Conservation (phyloP, 2,797 vertebrate species). For the Sardinella longiceps region DNA sequence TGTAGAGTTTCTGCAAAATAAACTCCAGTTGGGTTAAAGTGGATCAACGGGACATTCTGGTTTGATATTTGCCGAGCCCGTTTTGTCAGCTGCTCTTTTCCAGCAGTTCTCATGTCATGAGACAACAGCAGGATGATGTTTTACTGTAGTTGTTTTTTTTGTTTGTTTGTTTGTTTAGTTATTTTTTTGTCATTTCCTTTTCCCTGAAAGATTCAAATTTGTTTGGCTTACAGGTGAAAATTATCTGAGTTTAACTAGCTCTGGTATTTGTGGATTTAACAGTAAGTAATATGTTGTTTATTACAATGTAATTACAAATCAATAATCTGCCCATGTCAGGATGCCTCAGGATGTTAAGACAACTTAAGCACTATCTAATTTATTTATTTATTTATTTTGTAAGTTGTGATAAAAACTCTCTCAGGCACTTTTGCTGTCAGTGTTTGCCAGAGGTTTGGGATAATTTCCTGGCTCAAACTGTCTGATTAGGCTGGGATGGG, state of each 20-base stretch:
- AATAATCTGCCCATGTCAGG: too few relatives aligned
- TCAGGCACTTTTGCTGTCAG: neutral
- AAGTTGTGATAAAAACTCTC: neutral
- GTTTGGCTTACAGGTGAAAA: neutral
- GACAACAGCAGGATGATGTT: neutral
- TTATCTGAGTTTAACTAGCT: neutral
- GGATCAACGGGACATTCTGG: neutral
- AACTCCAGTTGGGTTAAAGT: neutral
- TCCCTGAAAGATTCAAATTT: neutral
- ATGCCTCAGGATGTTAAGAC: too few relatives aligned
- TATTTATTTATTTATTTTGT: neutral
- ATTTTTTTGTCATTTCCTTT: neutral
- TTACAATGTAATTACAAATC: neutral
- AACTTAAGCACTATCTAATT: too few relatives aligned
- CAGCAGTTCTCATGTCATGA: neutral
- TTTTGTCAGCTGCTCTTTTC: neutral
- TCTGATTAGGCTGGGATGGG: neutral
- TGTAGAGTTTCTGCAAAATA: neutral
- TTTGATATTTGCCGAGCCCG: neutral
- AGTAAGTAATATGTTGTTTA: neutral
- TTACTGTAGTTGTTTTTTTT: neutral
- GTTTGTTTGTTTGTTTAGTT: too few relatives aligned
- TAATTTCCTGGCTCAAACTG: conserved; percentile 5
- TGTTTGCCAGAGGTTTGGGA: neutral
- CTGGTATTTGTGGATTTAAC: neutral